Base-by-base conservation (phyloP, 2,888 invertebrate genomes). In the Heliconius hortense region DNA sequence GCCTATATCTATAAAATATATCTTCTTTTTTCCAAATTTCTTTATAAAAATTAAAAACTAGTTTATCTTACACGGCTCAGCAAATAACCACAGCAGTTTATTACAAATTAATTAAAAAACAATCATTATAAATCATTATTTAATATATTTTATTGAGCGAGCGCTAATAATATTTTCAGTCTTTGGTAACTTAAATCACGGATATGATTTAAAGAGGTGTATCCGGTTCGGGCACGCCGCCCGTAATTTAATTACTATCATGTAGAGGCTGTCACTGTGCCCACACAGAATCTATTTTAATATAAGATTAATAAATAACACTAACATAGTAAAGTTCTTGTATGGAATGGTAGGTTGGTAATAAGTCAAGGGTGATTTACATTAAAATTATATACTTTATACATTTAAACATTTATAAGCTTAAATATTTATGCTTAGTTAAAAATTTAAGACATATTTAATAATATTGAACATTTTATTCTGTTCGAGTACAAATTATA, bases 231-330 rank as follows among this genome's bases (percentile, higher is more conserved):
- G 82, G 83, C 85, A 87, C 86, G 86, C 87, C 87, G 86, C 88
- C 88, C 86, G 85, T 90, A 89, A 92, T 92, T 92, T 91, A 92
- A 93, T 93, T 91, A 90, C 80, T 74, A 79, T 76, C 88, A 86
- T 84, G 86, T 86, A 88, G 81, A 84, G 84, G 88, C 87, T 90
- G 90, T 91, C 89, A 82, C 83, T 85, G 84, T 84, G 89, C 92
- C 91, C 92, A 92, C 93, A 91, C 92, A 90, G 85, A 86, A 82
- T 85, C 88, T 87, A 86, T 88, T 90, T 80, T 90, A 89, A 87
- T 87, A 87, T 84, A 90, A 89, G 89, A 92, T 90, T 90, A 91
- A 93, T 93, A 89, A 86, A 87, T 87, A 84, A 83, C 83, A 82
- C 83, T 83, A 84, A 84, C 75, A 73, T 72, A 26, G 73, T 77